Evolutionary conservation across 2,797 vertebrate species (phyloP), one percentile per base, ranked within the genome.

Genomic region (Gobio occitaniae): DNA sequence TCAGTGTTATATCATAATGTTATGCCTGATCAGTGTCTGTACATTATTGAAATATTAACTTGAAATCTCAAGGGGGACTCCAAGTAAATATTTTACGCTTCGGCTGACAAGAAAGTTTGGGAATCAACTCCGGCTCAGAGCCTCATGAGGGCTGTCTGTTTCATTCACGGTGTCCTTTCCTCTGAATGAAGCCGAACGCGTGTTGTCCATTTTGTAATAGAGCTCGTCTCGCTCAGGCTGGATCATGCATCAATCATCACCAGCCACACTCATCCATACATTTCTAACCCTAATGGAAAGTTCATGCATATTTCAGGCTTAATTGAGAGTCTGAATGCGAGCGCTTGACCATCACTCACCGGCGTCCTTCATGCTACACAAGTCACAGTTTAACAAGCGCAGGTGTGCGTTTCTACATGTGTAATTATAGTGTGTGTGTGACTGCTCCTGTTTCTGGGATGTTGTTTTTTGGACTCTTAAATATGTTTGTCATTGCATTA

Each of bases 291-390:
- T 81, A 72, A 84, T 84, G 83, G 83, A 86, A 77, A 75, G 80
- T 83, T 44, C 71, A 78, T 83, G 84, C 81, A 86, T 83, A 76
- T 86, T 87, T 84, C 71, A 88, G 75, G 47, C 78, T 44, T 86
- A 78, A 86, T 81, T 74, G 78, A 86, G 82, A 84, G 72, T 52
- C 82, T 71, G 78, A 78, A 69, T 25, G 36, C 44, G 78, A 82
- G 77, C 68, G 29, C 82, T 47, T 78, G 72, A 25, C 71, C 25
- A 79, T 84, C 78, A 47, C 82, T 78, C 82, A 38, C n/a, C 8
- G 17, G 12, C 16, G 11, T 13, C 4, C 36, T 82, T 65, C 70
- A 50, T 47, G 29, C 56, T 50, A 17, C 32, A 70, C 66, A 25
- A 47, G 68, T 59, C 80, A 36, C 56, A n/a, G 71, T 65, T 75